Conservation (phyloP, 2,797 vertebrate species). For the Microctenopoma steveboyesi region DNA sequence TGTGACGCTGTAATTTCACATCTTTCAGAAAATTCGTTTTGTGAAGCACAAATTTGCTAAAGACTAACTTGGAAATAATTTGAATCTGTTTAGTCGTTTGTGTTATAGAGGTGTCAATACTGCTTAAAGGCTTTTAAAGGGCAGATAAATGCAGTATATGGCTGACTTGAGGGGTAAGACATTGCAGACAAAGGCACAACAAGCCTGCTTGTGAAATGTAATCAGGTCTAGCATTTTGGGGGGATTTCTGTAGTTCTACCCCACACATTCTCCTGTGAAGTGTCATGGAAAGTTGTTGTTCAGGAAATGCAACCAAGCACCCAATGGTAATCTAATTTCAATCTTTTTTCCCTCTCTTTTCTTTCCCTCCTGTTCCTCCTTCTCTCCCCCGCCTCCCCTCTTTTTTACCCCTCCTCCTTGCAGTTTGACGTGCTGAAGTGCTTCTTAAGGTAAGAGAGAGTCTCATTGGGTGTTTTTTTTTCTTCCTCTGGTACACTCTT, state of each 20-base stretch:
- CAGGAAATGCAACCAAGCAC: constrained; percentile 3
- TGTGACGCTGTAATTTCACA: not conserved
- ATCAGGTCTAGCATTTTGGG: constrained; percentile 14
- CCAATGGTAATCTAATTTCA: constrained; percentile 55
- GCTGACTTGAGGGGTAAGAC: not conserved
- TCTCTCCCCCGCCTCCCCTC: constrained; percentile 14
- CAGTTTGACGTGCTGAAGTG: constrained; percentile 71
- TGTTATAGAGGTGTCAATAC: too few species aligned
- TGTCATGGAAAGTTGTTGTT: constrained; percentile 52
- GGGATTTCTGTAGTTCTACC: constrained; percentile 13
- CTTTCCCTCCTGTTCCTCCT: constrained; percentile 2
- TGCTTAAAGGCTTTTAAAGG: not conserved
- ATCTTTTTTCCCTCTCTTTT: constrained; percentile 17
- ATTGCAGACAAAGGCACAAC: constrained; percentile 21
- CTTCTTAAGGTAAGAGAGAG: constrained; percentile 75
- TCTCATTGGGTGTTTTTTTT: constrained; percentile 45
- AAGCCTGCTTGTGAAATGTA: constrained; percentile 24
- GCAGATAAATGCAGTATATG: not conserved
- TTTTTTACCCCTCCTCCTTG: constrained; percentile 15
- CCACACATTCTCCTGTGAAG: constrained; percentile 30
- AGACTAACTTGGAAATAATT: not conserved
- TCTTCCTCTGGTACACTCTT: constrained; percentile 43
- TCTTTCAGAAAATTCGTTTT: not conserved
- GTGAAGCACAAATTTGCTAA: not conserved
- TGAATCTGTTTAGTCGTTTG: not conserved